phyloP scores from a whole-genome alignment of 2,888 invertebrate genomes.

The Macrophya annulata region DNA sequence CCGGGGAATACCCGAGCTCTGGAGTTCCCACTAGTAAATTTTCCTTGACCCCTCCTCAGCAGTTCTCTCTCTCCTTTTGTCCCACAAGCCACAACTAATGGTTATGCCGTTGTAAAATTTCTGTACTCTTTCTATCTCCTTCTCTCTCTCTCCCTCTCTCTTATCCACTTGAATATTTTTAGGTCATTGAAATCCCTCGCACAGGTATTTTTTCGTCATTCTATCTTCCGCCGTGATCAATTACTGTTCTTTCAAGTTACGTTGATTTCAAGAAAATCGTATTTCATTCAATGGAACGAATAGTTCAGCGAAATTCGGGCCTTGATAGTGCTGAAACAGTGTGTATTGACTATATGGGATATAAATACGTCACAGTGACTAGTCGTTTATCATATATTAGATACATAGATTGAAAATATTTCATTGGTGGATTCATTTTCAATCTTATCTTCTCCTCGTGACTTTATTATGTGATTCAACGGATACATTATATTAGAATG shows the following conservation, averaged over 20 bases:
- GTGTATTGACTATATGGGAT: no score
- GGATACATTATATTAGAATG: neutral
- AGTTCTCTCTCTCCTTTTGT: constrained; percentile 7
- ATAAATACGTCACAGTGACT: neutral
- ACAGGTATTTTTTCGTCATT: neutral
- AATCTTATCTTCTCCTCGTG: neutral
- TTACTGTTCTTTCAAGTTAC: neutral
- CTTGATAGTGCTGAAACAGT: neutral
- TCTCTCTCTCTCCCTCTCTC: no score
- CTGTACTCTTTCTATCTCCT: neutral
- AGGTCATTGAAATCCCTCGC: neutral
- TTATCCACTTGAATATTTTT: neutral
- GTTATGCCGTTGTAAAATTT: neutral
- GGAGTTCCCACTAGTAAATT: constrained; percentile 58
- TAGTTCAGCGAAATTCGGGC: neutral
- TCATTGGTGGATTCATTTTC: neutral
- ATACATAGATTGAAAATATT: neutral
- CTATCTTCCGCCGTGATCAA: neutral
- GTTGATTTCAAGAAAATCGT: neutral
- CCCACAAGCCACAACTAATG: neutral
- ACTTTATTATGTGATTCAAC: neutral
- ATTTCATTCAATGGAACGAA: neutral
- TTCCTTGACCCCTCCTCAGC: neutral
- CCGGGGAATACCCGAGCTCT: constrained; percentile 60
- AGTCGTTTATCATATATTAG: neutral